Percentiles rank a stretch among this genome's conserved stretches.
Evolutionary conservation across 2,888 invertebrate genomes (phyloP).

Genomic region (Sussaba pulchella): DNA sequence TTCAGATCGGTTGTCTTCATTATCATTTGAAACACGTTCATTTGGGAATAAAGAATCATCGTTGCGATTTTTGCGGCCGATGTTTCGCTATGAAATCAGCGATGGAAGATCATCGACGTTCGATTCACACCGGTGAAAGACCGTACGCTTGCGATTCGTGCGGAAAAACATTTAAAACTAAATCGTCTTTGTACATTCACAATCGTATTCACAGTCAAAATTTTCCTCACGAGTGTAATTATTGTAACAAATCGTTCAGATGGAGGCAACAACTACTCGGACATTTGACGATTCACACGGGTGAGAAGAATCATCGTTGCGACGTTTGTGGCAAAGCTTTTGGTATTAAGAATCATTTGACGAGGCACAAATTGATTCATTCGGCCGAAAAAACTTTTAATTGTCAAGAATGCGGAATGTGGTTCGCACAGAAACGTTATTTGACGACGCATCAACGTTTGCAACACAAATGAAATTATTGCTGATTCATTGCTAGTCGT

Average conservation of each 20-base stretch:
- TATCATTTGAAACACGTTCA: constrained; percentile 86
- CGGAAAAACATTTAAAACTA: constrained; percentile 85
- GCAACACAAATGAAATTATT: constrained; percentile 64
- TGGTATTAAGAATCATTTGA: constrained; percentile 85
- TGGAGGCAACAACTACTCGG: constrained; percentile 84
- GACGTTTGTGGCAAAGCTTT: constrained; percentile 85
- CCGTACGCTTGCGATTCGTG: constrained; percentile 85
- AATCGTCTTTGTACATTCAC: constrained; percentile 85
- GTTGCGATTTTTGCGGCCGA: constrained; percentile 85
- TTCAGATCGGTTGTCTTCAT: constrained; percentile 85
- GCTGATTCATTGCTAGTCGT: no score
- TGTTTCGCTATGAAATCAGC: constrained; percentile 85
- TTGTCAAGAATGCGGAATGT: constrained; percentile 84
- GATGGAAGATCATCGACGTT: constrained; percentile 83
- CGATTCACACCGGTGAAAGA: constrained; percentile 84
- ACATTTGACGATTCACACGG: constrained; percentile 85
- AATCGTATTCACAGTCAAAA: constrained; percentile 76
- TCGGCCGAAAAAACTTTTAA: constrained; percentile 82
- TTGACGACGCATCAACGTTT: constrained; percentile 84
- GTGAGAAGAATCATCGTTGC: constrained; percentile 84
- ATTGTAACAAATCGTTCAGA: constrained; percentile 84
- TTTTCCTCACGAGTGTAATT: constrained; percentile 75
- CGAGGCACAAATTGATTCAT: constrained; percentile 86
- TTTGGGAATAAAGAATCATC: constrained; percentile 83
- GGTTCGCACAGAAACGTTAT: constrained; percentile 86